These are phyloP conservation scores for Haliclystus octoradiatus DNA, from an alignment of 30 jellyfish, hydroid and myxozoan species.

Conservation along the genomic window DNA sequence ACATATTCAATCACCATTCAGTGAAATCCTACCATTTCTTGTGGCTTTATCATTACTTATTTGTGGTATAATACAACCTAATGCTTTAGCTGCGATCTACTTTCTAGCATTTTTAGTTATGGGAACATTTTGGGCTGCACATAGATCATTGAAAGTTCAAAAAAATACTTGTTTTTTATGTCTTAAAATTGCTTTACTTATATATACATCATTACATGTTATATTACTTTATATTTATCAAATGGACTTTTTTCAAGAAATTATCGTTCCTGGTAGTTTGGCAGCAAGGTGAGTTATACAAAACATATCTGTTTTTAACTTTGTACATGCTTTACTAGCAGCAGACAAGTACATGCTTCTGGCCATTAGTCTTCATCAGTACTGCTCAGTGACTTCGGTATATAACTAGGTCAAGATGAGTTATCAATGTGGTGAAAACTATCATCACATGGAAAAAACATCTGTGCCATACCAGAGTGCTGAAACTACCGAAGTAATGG, in stretches of 20 bases:
- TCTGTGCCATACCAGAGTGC: too few relatives aligned
- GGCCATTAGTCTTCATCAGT: too few relatives aligned
- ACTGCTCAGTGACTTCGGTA: too few relatives aligned
- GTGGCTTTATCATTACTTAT: conserved; percentile 67
- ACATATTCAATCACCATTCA: conserved; percentile 33
- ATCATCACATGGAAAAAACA: too few relatives aligned
- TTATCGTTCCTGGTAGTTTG: conserved; percentile 32
- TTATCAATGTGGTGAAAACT: too few relatives aligned
- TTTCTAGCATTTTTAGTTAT: conserved; percentile 55
- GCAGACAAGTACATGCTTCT: too few relatives aligned
- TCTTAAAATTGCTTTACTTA: conserved; percentile 41
- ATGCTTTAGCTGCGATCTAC: conserved; percentile 65
- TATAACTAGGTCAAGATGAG: too few relatives aligned
- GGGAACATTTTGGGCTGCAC: conserved; percentile 96
- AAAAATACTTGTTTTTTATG: conserved; percentile 33
- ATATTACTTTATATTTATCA: conserved; percentile 64
- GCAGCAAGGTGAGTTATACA: conserved; percentile 58
- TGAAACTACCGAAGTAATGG: too few relatives aligned
- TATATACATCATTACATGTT: conserved; percentile 60
- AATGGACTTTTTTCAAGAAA: conserved; percentile 55
- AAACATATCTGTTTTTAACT: too few relatives aligned
- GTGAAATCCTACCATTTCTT: conserved; percentile 55
- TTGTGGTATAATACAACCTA: conserved; percentile 88
- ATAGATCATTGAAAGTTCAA: conserved; percentile 41
- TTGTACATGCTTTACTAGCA: too few relatives aligned